Evolutionary conservation across 2,888 invertebrate genomes (phyloP).

Genomic region (Melanotus villosus): DNA sequence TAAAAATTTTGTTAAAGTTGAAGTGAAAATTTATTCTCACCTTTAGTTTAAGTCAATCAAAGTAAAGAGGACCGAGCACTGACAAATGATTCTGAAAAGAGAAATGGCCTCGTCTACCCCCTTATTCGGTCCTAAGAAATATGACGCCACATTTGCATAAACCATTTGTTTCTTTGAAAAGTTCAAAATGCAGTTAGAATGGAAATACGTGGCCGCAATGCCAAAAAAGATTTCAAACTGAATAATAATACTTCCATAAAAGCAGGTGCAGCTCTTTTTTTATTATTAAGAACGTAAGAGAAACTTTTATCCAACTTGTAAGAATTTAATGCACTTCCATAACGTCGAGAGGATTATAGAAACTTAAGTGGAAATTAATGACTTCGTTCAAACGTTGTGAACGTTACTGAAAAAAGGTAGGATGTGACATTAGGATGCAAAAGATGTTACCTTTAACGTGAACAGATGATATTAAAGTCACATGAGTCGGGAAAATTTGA

Average conservation of each 20-base stretch:
- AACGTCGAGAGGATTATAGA: too few relatives aligned
- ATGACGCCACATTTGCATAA: conserved; percentile 59
- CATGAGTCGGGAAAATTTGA: too few relatives aligned
- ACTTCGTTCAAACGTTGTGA: too few relatives aligned
- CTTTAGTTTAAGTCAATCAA: conserved; percentile 27
- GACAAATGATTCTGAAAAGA: conserved; percentile 48
- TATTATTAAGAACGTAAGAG: background rate
- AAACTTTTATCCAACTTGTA: too few relatives aligned
- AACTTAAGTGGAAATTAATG: too few relatives aligned
- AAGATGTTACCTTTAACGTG: too few relatives aligned
- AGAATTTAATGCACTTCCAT: too few relatives aligned
- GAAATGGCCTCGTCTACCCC: conserved; percentile 36
- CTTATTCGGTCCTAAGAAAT: conserved; percentile 51
- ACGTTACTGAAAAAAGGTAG: too few relatives aligned
- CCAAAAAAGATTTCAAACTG: conserved; percentile 22
- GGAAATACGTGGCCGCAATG: conserved; percentile 30
- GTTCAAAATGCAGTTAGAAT: conserved; percentile 49
- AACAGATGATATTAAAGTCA: too few relatives aligned
- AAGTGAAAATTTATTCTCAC: conserved; percentile 9
- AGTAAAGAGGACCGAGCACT: conserved; percentile 14
- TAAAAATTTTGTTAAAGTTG: too few relatives aligned
- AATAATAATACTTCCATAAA: conserved; percentile 9
- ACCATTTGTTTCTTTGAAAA: conserved; percentile 61
- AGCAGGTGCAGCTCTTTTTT: conserved; percentile 2
- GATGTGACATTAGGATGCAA: conserved; percentile 5